phyloP scores from a whole-genome alignment of 2,113 vertebrate species.

The Hipposideros armiger region DNA sequence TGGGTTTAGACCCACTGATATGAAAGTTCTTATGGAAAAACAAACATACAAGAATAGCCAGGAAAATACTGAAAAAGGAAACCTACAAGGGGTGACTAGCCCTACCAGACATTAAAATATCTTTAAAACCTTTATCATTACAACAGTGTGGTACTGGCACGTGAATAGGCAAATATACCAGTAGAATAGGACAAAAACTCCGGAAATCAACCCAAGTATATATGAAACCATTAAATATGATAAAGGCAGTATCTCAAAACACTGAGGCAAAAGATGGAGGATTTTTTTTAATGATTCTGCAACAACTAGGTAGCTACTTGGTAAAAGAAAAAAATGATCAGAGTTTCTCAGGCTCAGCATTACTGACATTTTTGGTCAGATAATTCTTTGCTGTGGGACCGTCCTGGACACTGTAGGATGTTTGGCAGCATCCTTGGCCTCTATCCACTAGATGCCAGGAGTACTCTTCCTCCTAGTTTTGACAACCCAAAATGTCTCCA shows the following conservation, averaged over 20 bases:
- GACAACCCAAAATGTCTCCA: not conserved
- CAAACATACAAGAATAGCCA: not conserved
- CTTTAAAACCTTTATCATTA: constrained; percentile 33
- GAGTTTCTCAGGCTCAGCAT: not conserved
- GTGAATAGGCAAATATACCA: not conserved
- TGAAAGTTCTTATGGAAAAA: constrained; percentile 24
- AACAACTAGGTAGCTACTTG: constrained; percentile 18
- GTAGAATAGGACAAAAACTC: constrained; percentile 1
- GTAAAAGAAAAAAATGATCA: not conserved
- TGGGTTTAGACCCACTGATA: not conserved
- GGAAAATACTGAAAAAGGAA: constrained; percentile 4
- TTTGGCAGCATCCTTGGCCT: not conserved
- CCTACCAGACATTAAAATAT: not conserved
- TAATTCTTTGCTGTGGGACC: not conserved
- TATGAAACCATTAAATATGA: not conserved
- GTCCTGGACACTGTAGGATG: not conserved
- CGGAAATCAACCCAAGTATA: not conserved
- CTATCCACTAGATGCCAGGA: not conserved
- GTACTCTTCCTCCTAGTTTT: not conserved
- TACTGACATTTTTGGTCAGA: not conserved
- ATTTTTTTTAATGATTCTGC: not conserved
- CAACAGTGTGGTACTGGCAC: not conserved
- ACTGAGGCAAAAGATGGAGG: not conserved
- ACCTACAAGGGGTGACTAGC: not conserved
- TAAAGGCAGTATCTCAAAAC: not conserved